Evolutionary conservation across 2,888 invertebrate species (phyloP).

Genomic region (Scaptomyza caliginosa): DNA sequence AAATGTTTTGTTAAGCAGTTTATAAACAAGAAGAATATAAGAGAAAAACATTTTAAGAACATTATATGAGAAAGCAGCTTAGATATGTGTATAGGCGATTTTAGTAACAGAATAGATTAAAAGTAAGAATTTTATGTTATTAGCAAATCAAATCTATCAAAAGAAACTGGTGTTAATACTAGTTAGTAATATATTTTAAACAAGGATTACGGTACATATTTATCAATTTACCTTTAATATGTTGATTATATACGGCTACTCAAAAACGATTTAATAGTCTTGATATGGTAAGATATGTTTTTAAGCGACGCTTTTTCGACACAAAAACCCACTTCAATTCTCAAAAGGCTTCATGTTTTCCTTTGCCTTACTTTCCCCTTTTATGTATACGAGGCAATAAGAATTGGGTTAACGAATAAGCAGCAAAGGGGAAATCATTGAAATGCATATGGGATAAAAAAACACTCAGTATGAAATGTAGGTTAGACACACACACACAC

Average conservation of each 20-base stretch:
- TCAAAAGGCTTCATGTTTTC: too few species aligned
- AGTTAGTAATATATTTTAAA: too few species aligned
- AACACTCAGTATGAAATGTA: slow-evolving; percentile 20
- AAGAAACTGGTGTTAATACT: too few species aligned
- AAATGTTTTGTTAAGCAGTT: slow-evolving; percentile 36
- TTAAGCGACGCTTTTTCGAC: background rate
- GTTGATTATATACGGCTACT: background rate
- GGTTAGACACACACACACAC: slow-evolving; percentile 13
- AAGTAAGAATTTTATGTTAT: background rate
- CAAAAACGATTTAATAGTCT: background rate
- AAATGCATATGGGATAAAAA: slow-evolving; percentile 16
- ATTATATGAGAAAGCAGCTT: slow-evolving; percentile 38
- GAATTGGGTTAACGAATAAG: slow-evolving; percentile 66
- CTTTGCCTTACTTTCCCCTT: background rate
- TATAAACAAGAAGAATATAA: slow-evolving; percentile 15
- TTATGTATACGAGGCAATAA: background rate
- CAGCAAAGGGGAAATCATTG: slow-evolving; percentile 18
- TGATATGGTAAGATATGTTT: too few species aligned
- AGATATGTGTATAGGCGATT: slow-evolving; percentile 1
- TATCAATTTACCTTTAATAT: too few species aligned
- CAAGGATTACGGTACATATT: too few species aligned
- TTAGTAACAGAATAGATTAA: background rate
- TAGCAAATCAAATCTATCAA: background rate
- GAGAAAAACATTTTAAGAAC: slow-evolving; percentile 2
- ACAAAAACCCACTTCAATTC: background rate